Conservation (phyloP, 2,888 invertebrate species). For the Idaea aversata region DNA sequence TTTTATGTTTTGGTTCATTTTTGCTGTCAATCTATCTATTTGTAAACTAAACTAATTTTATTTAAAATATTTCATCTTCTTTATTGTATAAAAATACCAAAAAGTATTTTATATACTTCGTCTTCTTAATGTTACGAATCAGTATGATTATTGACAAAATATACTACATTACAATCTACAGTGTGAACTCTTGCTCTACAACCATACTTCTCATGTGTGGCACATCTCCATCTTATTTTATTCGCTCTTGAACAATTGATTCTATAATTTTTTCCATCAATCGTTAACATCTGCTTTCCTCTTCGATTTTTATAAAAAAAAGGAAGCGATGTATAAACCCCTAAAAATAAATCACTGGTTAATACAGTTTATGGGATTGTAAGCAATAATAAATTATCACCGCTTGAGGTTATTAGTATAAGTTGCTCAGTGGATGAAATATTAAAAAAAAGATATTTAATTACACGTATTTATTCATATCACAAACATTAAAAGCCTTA, state of each 20-base stretch:
- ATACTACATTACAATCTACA: conserved; percentile 36
- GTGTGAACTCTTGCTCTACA: conserved; percentile 52
- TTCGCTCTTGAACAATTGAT: conserved; percentile 32
- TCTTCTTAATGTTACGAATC: conserved; percentile 4
- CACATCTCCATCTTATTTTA: conserved; percentile 50
- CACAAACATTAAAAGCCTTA: not conserved
- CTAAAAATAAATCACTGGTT: not conserved
- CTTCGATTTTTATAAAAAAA: conserved; percentile 33
- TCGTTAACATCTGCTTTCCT: conserved; percentile 35
- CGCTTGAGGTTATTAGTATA: not conserved
- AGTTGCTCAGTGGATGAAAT: not conserved
- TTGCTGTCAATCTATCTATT: too few relatives aligned
- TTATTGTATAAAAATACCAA: not conserved
- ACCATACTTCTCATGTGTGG: conserved; percentile 40
- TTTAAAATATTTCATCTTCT: not conserved
- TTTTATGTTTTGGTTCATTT: too few relatives aligned
- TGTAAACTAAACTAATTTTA: too few relatives aligned
- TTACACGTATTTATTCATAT: not conserved
- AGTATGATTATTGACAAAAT: conserved; percentile 38
- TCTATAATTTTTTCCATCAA: conserved; percentile 42
- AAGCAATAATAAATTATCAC: not conserved
- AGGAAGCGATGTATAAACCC: conserved; percentile 3
- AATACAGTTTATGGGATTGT: not conserved
- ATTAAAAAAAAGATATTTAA: not conserved
- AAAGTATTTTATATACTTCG: not conserved